These are phyloP conservation scores for Stenopsyche tienmushanensis DNA, from an alignment of 1,140 invertebrate genomes.

Conservation along the genomic window DNA sequence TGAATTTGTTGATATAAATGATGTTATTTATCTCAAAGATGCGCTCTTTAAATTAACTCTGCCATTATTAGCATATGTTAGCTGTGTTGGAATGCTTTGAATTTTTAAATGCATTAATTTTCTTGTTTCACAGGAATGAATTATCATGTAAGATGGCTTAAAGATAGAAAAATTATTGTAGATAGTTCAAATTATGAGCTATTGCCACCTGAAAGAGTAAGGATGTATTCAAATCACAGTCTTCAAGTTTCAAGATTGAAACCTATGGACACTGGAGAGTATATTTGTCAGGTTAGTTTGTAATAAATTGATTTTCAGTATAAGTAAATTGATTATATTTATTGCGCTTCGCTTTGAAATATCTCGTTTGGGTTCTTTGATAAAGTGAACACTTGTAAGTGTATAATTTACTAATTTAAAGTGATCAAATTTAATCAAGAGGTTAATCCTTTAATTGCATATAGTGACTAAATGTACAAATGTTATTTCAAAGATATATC, in stretches of 20 bases:
- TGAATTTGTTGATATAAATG: too few relatives aligned
- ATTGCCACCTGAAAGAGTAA: slow-evolving; percentile 56
- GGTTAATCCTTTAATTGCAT: slow-evolving; percentile 35
- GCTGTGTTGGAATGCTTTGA: neutral
- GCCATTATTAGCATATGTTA: too few relatives aligned
- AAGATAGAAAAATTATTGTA: slow-evolving; percentile 60
- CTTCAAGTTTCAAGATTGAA: slow-evolving; percentile 64
- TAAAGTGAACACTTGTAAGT: too few relatives aligned
- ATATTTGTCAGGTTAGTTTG: slow-evolving; percentile 62
- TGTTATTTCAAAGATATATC: neutral
- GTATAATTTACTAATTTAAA: slow-evolving; percentile 2
- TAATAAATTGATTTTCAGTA: slow-evolving; percentile 1
- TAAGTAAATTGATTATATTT: neutral
- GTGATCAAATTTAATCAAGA: slow-evolving; percentile 3
- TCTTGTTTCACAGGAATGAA: slow-evolving; percentile 38
- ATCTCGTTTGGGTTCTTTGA: too few relatives aligned
- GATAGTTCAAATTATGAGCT: slow-evolving; percentile 60
- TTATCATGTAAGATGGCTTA: slow-evolving; percentile 51
- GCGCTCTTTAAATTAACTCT: too few relatives aligned
- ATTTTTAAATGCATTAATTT: neutral
- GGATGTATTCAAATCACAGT: slow-evolving; percentile 68
- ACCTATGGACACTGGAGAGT: slow-evolving; percentile 68
- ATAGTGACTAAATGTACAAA: slow-evolving; percentile 13
- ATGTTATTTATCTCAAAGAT: too few relatives aligned
- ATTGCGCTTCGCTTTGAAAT: too few relatives aligned